Evolutionary conservation across 2,113 vertebrate genomes (phyloP).

Genomic region (Himantopus leucocephalus): DNA sequence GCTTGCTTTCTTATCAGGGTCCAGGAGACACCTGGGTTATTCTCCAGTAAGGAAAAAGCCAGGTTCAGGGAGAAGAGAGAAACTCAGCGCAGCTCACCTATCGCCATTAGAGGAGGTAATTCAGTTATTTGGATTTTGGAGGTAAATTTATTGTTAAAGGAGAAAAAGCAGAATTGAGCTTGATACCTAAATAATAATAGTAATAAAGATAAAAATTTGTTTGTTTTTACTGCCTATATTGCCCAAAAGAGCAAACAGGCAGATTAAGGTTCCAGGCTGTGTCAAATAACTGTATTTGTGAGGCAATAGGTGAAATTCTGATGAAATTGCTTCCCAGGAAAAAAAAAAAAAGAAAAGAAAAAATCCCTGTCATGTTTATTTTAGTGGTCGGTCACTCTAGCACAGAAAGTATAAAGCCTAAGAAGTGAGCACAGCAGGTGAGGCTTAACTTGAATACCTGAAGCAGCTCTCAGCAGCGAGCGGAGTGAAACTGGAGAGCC

Average conservation of each 20-base stretch:
- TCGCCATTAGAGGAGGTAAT: neutral
- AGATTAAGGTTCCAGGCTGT: neutral
- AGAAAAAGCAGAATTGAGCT: neutral
- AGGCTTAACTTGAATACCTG: neutral
- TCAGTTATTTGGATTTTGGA: neutral
- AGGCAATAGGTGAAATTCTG: neutral
- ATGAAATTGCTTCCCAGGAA: neutral
- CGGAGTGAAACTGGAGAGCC: neutral
- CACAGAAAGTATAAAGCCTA: neutral
- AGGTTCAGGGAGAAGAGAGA: neutral
- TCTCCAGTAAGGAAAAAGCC: neutral
- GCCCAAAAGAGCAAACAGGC: neutral
- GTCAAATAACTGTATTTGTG: neutral
- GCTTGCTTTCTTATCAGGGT: neutral
- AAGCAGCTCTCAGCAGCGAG: constrained; percentile 17
- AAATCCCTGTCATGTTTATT: neutral
- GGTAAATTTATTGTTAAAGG: neutral
- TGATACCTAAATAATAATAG: neutral
- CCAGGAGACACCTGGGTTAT: neutral
- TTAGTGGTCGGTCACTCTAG: neutral
- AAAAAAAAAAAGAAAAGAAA: neutral
- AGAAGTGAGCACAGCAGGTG: neutral
- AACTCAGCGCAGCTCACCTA: fast-evolving
- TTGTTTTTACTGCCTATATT: neutral
- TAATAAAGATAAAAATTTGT: neutral